These are phyloP conservation scores for Cololabis saira DNA, from an alignment of 2,113 vertebrate species.

Conservation along the genomic window DNA sequence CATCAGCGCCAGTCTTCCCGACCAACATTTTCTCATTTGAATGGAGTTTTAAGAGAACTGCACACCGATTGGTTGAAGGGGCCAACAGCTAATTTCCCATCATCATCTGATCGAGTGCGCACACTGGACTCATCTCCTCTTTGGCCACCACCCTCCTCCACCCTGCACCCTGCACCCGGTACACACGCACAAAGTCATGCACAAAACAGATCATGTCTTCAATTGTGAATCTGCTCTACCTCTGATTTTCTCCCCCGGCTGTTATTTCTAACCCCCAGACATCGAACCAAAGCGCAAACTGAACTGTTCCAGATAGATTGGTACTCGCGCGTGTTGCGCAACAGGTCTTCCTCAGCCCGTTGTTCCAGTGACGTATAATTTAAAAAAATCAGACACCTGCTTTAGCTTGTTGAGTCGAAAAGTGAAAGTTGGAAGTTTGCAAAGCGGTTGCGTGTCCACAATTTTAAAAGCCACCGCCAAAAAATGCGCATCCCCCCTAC, in stretches of 20 bases:
- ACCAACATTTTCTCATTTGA: conserved; percentile 46
- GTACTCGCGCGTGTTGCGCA: conserved; percentile 62
- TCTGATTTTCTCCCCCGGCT: background rate
- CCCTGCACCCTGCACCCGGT: too few relatives aligned
- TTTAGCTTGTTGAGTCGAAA: background rate
- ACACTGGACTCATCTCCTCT: conserved; percentile 28
- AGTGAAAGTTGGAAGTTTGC: conserved; percentile 34
- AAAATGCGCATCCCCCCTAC: background rate
- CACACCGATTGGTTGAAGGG: conserved; percentile 49
- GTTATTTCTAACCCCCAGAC: background rate
- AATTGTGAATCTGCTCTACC: background rate
- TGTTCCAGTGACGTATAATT: conserved; percentile 12
- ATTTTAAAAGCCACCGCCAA: background rate
- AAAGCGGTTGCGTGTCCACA: background rate
- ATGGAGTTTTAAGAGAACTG: conserved; percentile 35
- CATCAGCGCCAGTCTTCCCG: conserved; percentile 37
- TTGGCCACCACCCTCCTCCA: conserved; percentile 68
- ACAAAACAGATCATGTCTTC: conserved; percentile 14
- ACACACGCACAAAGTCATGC: conserved; percentile 9
- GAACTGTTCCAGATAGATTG: conserved; percentile 12
- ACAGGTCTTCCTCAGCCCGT: conserved; percentile 70
- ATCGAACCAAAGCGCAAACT: background rate
- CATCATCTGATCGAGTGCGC: conserved; percentile 18
- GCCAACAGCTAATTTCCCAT: conserved; percentile 46
- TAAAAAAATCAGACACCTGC: background rate